These are phyloP conservation scores for Melanotaenia boesemani DNA, from an alignment of 2,797 vertebrate genomes.

Conservation along the genomic window DNA sequence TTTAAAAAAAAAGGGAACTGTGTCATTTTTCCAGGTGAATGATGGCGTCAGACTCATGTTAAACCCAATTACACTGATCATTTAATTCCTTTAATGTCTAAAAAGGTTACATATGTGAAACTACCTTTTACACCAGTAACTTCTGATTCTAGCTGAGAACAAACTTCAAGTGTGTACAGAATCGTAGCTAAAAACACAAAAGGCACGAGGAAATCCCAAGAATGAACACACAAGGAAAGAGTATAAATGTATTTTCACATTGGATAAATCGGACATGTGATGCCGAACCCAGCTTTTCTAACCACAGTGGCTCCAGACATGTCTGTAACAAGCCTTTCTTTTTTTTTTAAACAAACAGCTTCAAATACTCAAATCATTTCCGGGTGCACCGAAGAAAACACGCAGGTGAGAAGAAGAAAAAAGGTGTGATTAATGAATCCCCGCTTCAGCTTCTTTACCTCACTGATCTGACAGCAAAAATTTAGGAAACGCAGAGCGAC, in stretches of 20 bases:
- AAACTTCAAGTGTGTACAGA: constrained; percentile 21
- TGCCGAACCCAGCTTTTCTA: constrained; percentile 17
- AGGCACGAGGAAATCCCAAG: constrained; percentile 59
- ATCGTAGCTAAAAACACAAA: constrained; percentile 28
- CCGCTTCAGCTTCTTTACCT: neutral
- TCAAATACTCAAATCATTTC: neutral
- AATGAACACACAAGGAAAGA: constrained; percentile 20
- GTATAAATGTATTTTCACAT: neutral
- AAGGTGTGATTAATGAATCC: neutral
- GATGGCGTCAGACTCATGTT: neutral
- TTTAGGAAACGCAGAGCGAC: constrained; percentile 17
- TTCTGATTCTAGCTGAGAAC: constrained; percentile 30
- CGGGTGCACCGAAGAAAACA: constrained; percentile 12
- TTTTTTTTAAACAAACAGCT: constrained; percentile 12
- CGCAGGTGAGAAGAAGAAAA: neutral
- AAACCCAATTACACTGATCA: neutral
- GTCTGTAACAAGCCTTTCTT: constrained; percentile 12
- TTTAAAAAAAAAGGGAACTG: neutral
- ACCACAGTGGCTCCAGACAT: constrained; percentile 7
- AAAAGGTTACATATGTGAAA: constrained; percentile 6
- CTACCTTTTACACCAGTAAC: constrained; percentile 43
- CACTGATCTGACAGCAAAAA: neutral
- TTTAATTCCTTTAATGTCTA: neutral
- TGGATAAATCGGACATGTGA: constrained; percentile 5
- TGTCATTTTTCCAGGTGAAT: neutral